A percentile compares a stretch with the other conserved stretches of the same genome.
Conservation (phyloP, 2,888 invertebrate genomes). For the Oxyteleia sp. region DNA sequence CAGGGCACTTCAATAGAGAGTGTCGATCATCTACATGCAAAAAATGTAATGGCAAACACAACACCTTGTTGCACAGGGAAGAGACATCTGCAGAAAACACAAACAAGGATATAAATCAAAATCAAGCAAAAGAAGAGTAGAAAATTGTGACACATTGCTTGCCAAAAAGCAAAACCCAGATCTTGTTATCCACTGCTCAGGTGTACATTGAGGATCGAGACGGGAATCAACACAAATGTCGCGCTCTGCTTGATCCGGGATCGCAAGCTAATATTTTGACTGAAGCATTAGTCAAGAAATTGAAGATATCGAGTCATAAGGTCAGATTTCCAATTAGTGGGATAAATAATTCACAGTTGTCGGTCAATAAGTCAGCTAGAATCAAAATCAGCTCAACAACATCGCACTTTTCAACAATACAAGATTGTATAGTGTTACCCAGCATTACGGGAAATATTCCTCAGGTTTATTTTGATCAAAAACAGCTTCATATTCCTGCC, state of each 20-base stretch:
- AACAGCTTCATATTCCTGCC: not conserved
- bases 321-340: slow-evolving; percentile 15
- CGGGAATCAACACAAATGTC: not conserved
- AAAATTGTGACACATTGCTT: too few relatives aligned
- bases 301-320: not conserved
- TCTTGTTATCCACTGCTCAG: slow-evolving; percentile 3
- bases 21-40: slow-evolving; percentile 12
- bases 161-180: too few relatives aligned
- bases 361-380: not conserved
- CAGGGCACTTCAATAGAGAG: not conserved
- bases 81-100: not conserved
- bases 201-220: not conserved
- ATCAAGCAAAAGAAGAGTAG: not conserved
- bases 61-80: slow-evolving; percentile 14
- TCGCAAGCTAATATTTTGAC: slow-evolving; percentile 12
- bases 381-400: slow-evolving; percentile 13
- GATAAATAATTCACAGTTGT: not conserved
- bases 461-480: not conserved
- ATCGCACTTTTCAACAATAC: not conserved
- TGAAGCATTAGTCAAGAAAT: not conserved
- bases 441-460: slow-evolving; percentile 16
- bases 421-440: not conserved
- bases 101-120: not conserved
- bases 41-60: slow-evolving; percentile 19
- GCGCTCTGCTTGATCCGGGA: slow-evolving; percentile 13